phyloP scores from a whole-genome alignment of 2,888 invertebrate species.

The Euzetes globulus region DNA sequence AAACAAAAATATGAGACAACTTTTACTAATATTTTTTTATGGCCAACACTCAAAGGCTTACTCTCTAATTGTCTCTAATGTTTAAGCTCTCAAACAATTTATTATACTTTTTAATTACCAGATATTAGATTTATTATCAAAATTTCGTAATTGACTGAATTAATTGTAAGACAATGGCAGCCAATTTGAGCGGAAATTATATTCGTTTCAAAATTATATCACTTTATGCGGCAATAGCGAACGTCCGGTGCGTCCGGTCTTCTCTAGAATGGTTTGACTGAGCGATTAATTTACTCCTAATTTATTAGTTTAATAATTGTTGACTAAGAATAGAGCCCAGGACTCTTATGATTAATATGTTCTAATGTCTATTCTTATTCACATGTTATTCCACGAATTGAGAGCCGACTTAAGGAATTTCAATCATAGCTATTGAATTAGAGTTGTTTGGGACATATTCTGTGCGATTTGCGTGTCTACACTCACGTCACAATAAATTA shows the following conservation, averaged over 20 bases:
- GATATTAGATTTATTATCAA: neutral
- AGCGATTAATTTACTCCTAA: neutral
- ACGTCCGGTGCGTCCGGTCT: conserved; percentile 1
- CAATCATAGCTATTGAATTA: conserved; percentile 2
- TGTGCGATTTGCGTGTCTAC: conserved; percentile 7
- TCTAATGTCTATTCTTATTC: neutral
- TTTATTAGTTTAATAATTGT: conserved; percentile 26
- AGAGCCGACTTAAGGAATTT: neutral
- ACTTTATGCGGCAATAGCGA: neutral
- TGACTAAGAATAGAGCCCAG: neutral
- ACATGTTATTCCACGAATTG: neutral
- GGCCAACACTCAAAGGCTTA: neutral
- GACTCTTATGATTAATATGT: neutral
- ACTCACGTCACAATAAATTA: conserved; percentile 24
- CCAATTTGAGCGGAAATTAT: conserved; percentile 21
- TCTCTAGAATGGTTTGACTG: neutral
- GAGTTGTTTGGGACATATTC: neutral
- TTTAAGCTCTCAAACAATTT: neutral
- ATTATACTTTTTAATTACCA: neutral
- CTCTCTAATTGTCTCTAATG: neutral
- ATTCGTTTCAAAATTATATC: conserved; percentile 1
- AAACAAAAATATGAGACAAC: neutral
- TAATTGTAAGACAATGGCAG: neutral
- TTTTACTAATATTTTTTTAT: neutral
- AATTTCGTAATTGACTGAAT: neutral